Evolutionary conservation across 2,888 invertebrate genomes (phyloP), one percentile per base, ranked within the genome.

Genomic region (Tetragonula carbonaria): DNA sequence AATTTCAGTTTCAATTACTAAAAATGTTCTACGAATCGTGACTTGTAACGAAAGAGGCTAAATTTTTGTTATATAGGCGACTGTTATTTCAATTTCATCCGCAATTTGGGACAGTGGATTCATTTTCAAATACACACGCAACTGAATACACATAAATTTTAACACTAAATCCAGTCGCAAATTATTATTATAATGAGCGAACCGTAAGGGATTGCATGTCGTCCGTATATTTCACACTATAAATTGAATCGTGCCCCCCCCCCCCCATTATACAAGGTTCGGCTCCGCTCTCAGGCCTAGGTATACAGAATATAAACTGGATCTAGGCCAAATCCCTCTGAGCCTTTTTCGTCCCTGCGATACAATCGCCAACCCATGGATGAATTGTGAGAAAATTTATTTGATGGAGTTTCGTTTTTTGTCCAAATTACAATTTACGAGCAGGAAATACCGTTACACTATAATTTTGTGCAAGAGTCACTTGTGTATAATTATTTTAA

Each of bases 241-340:
- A 86, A 86, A 86, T 82, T 79, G 76, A 74, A 78, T 78, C 85
- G 73, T 66, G 82, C 86, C 86, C 86, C 28, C 86, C 86, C 0
- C 67, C 45, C 67, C 45, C 78, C n/a, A 76, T 86, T 86, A 59
- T 78, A 28, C 14, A 50, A 68, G 70, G 79, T 79, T 79, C 70
- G 76, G 50, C 55, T 18, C 59, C 50, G 76, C 68, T 86, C 80
- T 75, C 77, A 65, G 78, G 74, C 81, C 77, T 88, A 82, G 82
- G 79, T 77, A 85, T 74, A 88, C 82, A 80, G 79, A 89, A 86
- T 86, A 82, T 85, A 88, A 86, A 89, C 88, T 86, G 81, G 89
- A 89, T 90, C 90, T 89, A 83, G 89, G 88, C 81, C 90, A 87
- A 85, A 90, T 89, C 90, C 86, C 63, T 66, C 68, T 33, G 89